phyloP scores from a whole-genome alignment of 2,888 invertebrate species.

The Parnassius smintheus region DNA sequence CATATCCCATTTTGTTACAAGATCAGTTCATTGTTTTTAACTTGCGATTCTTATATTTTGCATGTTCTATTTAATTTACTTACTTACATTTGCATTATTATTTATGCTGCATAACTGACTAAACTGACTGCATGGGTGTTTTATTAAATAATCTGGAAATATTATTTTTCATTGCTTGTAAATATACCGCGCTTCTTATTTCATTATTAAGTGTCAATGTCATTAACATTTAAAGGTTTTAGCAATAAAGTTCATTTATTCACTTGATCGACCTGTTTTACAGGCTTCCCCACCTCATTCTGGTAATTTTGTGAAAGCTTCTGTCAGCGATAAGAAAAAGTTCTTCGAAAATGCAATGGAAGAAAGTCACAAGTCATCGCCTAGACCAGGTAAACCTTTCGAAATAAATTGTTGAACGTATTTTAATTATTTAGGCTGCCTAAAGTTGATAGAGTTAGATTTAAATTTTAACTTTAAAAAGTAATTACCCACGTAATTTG shows the following conservation, averaged over 20 bases:
- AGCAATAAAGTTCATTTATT: conserved; percentile 1
- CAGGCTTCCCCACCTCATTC: conserved; percentile 86
- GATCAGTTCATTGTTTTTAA: conserved; percentile 57
- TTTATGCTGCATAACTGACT: conserved; percentile 50
- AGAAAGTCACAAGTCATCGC: conserved; percentile 91
- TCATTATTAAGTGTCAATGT: conserved; percentile 44
- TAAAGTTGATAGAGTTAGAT: too few relatives aligned
- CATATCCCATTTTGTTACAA: conserved; percentile 63
- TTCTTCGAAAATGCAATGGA: conserved; percentile 98
- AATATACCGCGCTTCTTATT: conserved; percentile 71
- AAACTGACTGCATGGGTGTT: conserved; percentile 75
- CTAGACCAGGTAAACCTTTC: conserved; percentile 86
- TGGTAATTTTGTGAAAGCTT: conserved; percentile 88
- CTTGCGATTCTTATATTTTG: conserved; percentile 75
- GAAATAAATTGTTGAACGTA: not conserved
- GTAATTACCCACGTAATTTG: too few relatives aligned
- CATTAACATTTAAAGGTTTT: conserved; percentile 34
- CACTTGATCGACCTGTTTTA: conserved; percentile 33
- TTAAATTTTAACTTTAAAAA: too few relatives aligned
- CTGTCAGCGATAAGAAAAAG: conserved; percentile 95
- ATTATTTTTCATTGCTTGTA: conserved; percentile 68
- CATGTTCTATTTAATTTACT: conserved; percentile 64
- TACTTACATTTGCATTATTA: conserved; percentile 49
- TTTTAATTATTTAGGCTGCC: not conserved
- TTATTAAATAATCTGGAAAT: conserved; percentile 53